Evolutionary conservation across 2,888 invertebrate genomes (phyloP).

Genomic region (Nemotelus pantherinus): DNA sequence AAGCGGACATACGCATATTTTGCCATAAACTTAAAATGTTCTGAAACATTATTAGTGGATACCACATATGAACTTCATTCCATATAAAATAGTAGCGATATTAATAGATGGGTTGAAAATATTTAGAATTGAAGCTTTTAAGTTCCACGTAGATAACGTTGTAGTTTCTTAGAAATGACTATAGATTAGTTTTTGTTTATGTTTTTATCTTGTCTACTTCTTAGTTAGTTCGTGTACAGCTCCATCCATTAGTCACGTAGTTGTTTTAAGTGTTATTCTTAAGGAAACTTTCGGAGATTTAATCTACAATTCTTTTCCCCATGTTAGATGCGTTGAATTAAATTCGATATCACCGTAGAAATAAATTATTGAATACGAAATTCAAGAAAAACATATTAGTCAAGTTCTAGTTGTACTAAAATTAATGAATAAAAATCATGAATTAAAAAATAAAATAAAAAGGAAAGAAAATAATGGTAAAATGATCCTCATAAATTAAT

Average conservation of each 20-base stretch:
- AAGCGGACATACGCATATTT: conserved; percentile 9
- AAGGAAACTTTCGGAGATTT: conserved; percentile 48
- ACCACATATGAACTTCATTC: neutral
- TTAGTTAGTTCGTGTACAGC: conserved; percentile 45
- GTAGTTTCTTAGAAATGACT: neutral
- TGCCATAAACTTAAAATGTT: neutral
- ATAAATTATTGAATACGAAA: conserved; percentile 11
- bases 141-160: neutral
- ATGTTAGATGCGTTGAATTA: neutral
- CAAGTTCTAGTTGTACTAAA: neutral
- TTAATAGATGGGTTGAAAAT: too few relatives aligned
- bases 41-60: too few relatives aligned
- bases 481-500: neutral
- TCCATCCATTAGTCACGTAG: conserved; percentile 50
- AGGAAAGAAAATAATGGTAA: neutral
- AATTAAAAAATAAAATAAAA: neutral
- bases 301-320: neutral
- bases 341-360: conserved; percentile 8
- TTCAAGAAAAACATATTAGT: conserved; percentile 24
- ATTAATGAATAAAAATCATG: neutral
- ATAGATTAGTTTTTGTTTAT: neutral
- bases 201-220: conserved; percentile 16
- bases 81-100: neutral
- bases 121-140: too few relatives aligned
- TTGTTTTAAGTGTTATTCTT: conserved; percentile 45